Base-by-base conservation (phyloP, 2,888 invertebrate genomes). In the Thecocarcelia acutangulata region DNA sequence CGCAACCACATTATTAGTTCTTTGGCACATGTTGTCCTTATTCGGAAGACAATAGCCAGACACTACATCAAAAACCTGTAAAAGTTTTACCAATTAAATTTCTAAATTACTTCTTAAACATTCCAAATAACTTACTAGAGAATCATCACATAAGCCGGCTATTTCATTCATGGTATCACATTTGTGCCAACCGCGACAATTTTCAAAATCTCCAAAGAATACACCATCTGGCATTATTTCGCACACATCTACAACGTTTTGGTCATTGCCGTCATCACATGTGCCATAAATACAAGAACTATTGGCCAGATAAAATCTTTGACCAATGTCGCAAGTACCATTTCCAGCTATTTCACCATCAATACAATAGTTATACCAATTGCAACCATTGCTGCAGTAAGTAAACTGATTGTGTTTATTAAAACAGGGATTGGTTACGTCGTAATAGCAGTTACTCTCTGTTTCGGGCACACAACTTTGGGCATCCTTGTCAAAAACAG, bases 201-300 rank as follows among this genome's bases (percentile, higher is more conserved):
- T 61, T 0, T 48, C 19, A 4, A 85, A 73, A 52, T 82, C 84
- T 3, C 84, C 87, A 76, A 87, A 87, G 64, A 52, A 87, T 19
- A 52, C 3, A 24, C 66, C 64, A 21, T 28, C 68, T 37, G 76
- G 85, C 73, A 87, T 63, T 21, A 86, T 70, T 0, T 83, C 33
- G 15, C 87, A 87, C 0, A 84, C 0, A 33, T 81, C 80, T 28
- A 83, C 44, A 11, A 44, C 50, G 1, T 50, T n/a, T 1, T 9
- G 40, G n/a, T 33, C 2, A 19, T 13, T 2, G 21, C 15, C 21
- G 13, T 15, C 17, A n/a, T 9, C 59, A 52, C 86, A 86, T 13
- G 37, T 9, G 28, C 86, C 86, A 63, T 84, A 79, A n/a, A 75
- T 9, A 21, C 86, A 87, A 13, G 48, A 1, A 0, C 24, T 44